Evolutionary conservation across 2,888 invertebrate genomes (phyloP), one percentile per base, ranked within the genome.

Genomic region (Stenodera caucasica): DNA sequence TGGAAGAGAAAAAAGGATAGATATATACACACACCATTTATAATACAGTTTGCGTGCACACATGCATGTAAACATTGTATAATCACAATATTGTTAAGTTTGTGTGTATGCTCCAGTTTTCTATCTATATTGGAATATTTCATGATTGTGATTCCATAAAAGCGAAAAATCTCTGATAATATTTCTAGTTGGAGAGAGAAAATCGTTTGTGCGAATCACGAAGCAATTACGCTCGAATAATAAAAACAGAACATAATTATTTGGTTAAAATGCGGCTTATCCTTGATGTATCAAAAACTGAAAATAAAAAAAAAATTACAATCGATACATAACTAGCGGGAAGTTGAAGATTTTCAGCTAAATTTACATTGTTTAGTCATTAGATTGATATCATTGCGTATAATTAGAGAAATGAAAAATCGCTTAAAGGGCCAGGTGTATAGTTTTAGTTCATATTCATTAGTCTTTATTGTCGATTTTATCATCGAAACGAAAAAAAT

Each of bases 351-450:
- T 45, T 45, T 23, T n/a, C n/a, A 11, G 0, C 21, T 9, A 18
- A 11, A 45, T 45, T 45, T 45, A 21, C 45, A 45, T 45, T 45
- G 45, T 45, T 21, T 5, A 23, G 45, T 45, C 45, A 45, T 45
- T 45, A 54, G 54, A 54, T 54, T 18, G 15, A 40, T 54, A 54
- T 54, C 54, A 40, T 11, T 53, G 6, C 35, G 56, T 60, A 57
- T 65, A 67, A 68, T 67, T 70, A 66, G 61, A 67, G 63, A 64
- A 64, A 65, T 67, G 68, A 68, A 67, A 68, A 66, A 69, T 69
- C 63, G 65, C 60, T 61, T 53, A 54, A 32, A 55, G 52, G 58
- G 65, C 67, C 70, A 67, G 69, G 67, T 70, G 69, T 62, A 64
- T 49, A 29, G 53, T 50, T 55, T 61, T 64, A 51, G 49, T 63